Conservation (phyloP, 2,113 vertebrate genomes). For the Merops nubicus region DNA sequence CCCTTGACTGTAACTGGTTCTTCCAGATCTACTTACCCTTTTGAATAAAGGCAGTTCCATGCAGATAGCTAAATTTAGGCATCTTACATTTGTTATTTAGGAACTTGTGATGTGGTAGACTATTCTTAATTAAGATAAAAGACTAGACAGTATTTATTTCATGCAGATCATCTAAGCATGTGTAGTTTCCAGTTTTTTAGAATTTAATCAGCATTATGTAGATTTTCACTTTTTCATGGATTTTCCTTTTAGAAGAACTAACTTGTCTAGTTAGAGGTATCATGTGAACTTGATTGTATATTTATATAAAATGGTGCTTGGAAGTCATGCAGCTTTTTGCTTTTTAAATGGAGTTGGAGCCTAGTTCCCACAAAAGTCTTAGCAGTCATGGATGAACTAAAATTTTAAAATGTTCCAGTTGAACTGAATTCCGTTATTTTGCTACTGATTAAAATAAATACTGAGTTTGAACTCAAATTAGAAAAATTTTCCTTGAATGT, state of each 20-base stretch:
- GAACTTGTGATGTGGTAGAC: neutral
- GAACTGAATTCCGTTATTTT: slow-evolving; percentile 33
- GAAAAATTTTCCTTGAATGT: neutral
- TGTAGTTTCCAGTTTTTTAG: neutral
- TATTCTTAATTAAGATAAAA: neutral
- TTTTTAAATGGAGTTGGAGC: neutral
- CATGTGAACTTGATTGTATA: neutral
- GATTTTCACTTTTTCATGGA: neutral
- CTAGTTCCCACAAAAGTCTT: neutral
- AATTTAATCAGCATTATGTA: neutral
- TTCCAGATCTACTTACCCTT: neutral
- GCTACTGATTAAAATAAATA: slow-evolving; percentile 7
- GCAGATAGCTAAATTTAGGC: neutral
- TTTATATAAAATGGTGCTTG: neutral
- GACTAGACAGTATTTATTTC: neutral
- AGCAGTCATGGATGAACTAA: neutral
- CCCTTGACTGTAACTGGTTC: neutral
- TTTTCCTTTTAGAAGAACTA: neutral
- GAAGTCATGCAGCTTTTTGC: neutral
- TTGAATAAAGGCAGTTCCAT: neutral
- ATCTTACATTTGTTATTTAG: neutral
- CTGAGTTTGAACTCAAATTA: neutral
- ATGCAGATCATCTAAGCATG: neutral
- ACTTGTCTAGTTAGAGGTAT: neutral
- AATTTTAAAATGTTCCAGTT: neutral